Base-by-base conservation (phyloP, 2,888 invertebrate species). In the Spatulosminthurus flaviceps region DNA sequence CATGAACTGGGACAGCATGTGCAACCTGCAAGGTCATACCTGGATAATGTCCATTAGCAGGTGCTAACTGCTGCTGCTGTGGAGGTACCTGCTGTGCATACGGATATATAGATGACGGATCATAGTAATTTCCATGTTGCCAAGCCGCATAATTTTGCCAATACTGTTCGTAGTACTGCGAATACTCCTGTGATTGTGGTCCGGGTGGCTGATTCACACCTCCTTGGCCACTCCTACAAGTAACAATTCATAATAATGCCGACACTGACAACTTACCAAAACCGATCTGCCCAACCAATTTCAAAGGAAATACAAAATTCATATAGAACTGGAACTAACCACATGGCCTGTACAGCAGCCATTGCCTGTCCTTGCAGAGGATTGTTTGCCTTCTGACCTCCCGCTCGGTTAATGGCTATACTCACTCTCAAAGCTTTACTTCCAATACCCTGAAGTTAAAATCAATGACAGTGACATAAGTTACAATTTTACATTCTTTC, bases 141-240 rank as follows among this genome's bases (percentile, higher is more conserved):
- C 95, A 95, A 85, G 92, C 93, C 75, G 90, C 90, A 87, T 95
- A 95, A 87, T 94, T 94, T 87, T 94, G 94, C 95, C 95, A 95
- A 88, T 95, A 95, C 71, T 86, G 85, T 34, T 86, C 86, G 71
- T 86, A 86, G 78, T 86, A 86, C 51, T 85, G 85, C 29, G 82
- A 69, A 71, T 85, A 85, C 64, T 85, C 83, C 77, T 80, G 82
- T 13, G 77, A 71, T 42, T 80, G 80, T 41, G 29, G 76, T 41
- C 67, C 76, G 21, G 79, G 82, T 11, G 72, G 78, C 34, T 67
- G 71, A 73, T 73, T 73, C 22, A 42, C 43, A 22, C 76, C 76
- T 29, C 81, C 81, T 80, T 85, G 85, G 72, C 85, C 85, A 81
- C 84, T 84, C 83, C 85, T 84, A 61, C 2, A 42, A 26, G 42